A percentile compares a stretch with the other conserved stretches of the same genome.
Evolutionary conservation across 2,113 vertebrate genomes (phyloP).

Genomic region (Coreoperca whiteheadi): DNA sequence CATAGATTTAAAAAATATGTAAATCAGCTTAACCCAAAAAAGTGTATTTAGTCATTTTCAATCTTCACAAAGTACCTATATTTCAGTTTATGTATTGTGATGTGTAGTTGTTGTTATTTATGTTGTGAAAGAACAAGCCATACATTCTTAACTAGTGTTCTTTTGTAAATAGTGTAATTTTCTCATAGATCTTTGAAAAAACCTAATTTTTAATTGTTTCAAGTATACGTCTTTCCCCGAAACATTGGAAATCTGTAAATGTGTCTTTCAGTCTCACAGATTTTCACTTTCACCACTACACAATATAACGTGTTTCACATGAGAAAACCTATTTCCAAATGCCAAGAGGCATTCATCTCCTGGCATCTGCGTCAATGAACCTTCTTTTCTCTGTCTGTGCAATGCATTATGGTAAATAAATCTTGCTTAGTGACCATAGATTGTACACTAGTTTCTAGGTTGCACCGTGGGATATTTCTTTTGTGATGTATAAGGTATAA

Average conservation of each 20-base stretch:
- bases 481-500: background rate
- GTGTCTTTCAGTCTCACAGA: too few species aligned
- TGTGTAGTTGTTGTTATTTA: background rate
- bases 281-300: too few species aligned
- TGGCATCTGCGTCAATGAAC: background rate
- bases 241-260: too few species aligned
- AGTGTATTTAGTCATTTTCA: too few species aligned
- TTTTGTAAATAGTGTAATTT: background rate
- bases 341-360: too few species aligned
- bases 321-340: too few species aligned
- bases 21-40: background rate
- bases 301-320: too few species aligned
- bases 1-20: background rate
- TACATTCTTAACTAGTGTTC: too few species aligned
- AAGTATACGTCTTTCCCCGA: too few species aligned
- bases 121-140: background rate
- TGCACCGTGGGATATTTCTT: background rate
- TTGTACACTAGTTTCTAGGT: background rate
- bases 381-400: background rate
- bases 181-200: too few species aligned
- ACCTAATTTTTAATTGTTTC: too few species aligned
- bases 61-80: too few species aligned
- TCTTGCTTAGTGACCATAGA: background rate
- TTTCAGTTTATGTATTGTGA: background rate
- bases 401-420: constrained; percentile 4